Base-by-base conservation (phyloP, 2,797 vertebrate genomes). In the Notolabrus celidotus region DNA sequence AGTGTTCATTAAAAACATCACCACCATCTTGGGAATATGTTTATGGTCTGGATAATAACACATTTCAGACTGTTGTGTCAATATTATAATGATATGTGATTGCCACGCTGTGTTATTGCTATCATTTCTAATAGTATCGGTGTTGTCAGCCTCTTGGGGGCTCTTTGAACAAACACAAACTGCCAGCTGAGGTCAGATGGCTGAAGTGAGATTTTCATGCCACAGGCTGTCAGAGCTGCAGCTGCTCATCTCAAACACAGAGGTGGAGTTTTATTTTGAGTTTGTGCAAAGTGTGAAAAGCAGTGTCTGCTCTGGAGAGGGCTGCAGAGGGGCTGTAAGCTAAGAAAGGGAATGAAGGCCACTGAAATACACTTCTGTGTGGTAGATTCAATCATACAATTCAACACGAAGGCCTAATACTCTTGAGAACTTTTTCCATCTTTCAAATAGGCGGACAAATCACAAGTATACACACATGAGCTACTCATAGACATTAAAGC, bases 151-250 rank as follows among this genome's bases (percentile, higher is more conserved):
- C n/a, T 71, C 25, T 72, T 54, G 45, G 51, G 59, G 36, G 45
- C 19, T 49, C 73, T 77, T 25, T 71, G 31, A 34, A 41, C 12
- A 46, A 67, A 67, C 53, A 72, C 43, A 72, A 36, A 46, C n/a
- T 72, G 63, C 36, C 45, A 59, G 10, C 43, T 49, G 33, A 80
- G 61, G 65, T 78, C 71, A 73, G 42, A 23, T 19, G 49, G 42
- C 15, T 58, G 45, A 75, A 69, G 50, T 53, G 45, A 76, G 58
- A 59, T 56, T 65, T 59, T 61, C 31, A 47, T 19, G 55, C 61
- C 50, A 43, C 50, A 41, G 51, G 55, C 64, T 47, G 41, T 25
- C 42, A 58, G n/a, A 49, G 52, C 63, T 54, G 36, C 41, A 52
- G 55, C 63, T 19, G 10, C 20, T 45, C 41, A 45, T 62, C 31